Base-by-base conservation (phyloP, 2,888 invertebrate species). In the Magallana nippona region DNA sequence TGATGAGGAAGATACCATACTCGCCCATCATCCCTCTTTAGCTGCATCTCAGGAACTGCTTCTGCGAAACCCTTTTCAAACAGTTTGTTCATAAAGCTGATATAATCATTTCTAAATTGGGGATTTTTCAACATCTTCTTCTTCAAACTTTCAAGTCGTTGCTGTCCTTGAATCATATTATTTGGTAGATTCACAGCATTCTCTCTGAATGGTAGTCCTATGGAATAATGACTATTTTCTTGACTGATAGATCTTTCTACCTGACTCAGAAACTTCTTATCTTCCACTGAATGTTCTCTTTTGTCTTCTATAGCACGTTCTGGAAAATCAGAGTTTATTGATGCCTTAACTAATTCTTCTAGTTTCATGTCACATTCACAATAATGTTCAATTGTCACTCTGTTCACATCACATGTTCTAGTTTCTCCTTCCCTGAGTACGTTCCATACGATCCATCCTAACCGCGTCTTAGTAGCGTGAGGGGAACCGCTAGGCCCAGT, bases 371-470 rank as follows among this genome's bases (percentile, higher is more conserved):
- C 55, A 71, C 22, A 27, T 57, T 86, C 82, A 58, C 44, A 58
- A 19, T 58, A 55, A 17, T 44, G 79, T 71, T 83, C 62, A 15
- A 78, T 15, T 63, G 78, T 27, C 57, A 78, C 84, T 81, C 56
- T 82, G 27, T 84, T 83, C 55, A 83, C 82, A 55, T 57, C 56
- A 57, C 80, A 15, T 32, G n/a, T 27, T 17, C 44, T 19, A 44
- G n/a, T 19, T 5, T 15, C n/a, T 17, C 19, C 32, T 19, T 62
- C 63, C 22, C 84, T 44, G 3, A 86, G 22, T 10, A 87, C 78
- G 78, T 87, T 86, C 87, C 87, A 86, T 3, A 84, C 71, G 1
- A 85, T 82, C 87, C 87, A 86, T 55, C 84, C 81, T 11, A 84
- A 22, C 10, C 78, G 55, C 1, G 84, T 84, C 22, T 22, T 81